Evolutionary conservation across 2,113 vertebrate species (phyloP), one percentile per base, ranked within the genome.

Genomic region (Alectura lathami): DNA sequence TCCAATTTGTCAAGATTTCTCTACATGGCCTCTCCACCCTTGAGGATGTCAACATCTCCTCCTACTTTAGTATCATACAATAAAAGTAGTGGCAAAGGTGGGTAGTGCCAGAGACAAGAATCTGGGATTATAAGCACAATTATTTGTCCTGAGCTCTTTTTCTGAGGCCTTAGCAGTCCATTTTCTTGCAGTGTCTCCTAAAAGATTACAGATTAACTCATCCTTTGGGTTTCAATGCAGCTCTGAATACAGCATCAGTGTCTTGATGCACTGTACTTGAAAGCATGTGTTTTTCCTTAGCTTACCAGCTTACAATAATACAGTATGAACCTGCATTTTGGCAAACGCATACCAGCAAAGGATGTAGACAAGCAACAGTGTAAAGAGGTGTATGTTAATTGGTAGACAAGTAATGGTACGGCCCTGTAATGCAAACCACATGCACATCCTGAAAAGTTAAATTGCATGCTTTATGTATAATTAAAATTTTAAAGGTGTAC

Each of bases 261-360:
- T 20, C 23, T 45, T 10, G 67, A 27, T 23, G 67, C n/a, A 2
- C n/a, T 3, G 45, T 14, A 7, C n/a, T 5, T 4, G 15, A 2
- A 34, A 34, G 66, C 17, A 1, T 5, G 16, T 5, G 66, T 23
- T 18, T 67, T 47, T 23, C 7, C 64, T 17, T 18, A 6, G 66
- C n/a, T 0, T 5, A 2, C 23, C 17, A 2, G 47, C 67, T 50
- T 9, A 9, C 6, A 24, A 34, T 26, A 3, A 1, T 13, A 9
- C 6, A n/a, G 34, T 34, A 3, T 1, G 34, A 34, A 12, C 48
- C 69, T 30, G 68, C 34, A 15, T 13, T 45, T 45, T 34, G 15
- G 36, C 53, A 20, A 18, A 26, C 22, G 10, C 70, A 10, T 5
- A 22, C 30, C 53, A 20, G 40, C 30, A 9, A 13, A 27, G 40